Conservation (phyloP, 1,140 invertebrate species). For the Lamellibrachia luymesi region DNA sequence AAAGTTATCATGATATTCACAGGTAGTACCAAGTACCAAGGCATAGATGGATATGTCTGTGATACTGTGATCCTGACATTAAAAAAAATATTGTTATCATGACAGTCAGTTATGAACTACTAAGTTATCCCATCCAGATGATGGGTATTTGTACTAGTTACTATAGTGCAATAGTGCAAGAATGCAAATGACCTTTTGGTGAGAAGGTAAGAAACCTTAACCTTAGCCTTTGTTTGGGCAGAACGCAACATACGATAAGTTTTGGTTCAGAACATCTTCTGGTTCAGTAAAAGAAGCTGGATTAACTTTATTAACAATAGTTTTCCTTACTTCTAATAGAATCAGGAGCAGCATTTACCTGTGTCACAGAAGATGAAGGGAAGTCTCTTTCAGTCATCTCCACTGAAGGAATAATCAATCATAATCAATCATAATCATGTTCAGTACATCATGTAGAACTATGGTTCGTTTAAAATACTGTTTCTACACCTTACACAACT, state of each 20-base stretch:
- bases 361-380: not conserved
- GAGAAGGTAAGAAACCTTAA: not conserved
- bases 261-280: not conserved
- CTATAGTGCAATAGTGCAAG: too few species aligned
- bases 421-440: not conserved
- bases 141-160: too few species aligned
- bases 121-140: too few species aligned
- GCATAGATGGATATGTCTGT: too few species aligned
- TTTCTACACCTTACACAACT: too few species aligned
- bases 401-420: slow-evolving; percentile 13
- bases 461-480: not conserved
- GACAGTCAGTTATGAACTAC: too few species aligned
- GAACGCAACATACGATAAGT: not conserved
- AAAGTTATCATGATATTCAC: too few species aligned
- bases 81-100: too few species aligned
- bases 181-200: not conserved
- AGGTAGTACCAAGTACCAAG: too few species aligned
- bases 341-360: not conserved
- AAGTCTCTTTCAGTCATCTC: slow-evolving; percentile 12
- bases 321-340: not conserved
- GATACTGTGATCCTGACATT: too few species aligned
- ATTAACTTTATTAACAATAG: not conserved
- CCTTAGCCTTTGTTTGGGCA: not conserved
- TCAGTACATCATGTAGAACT: not conserved
- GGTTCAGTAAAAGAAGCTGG: not conserved